Percentiles rank a stretch among this genome's conserved stretches.
phyloP scores from a whole-genome alignment of 2,113 vertebrate species.

The Clupea harengus region DNA sequence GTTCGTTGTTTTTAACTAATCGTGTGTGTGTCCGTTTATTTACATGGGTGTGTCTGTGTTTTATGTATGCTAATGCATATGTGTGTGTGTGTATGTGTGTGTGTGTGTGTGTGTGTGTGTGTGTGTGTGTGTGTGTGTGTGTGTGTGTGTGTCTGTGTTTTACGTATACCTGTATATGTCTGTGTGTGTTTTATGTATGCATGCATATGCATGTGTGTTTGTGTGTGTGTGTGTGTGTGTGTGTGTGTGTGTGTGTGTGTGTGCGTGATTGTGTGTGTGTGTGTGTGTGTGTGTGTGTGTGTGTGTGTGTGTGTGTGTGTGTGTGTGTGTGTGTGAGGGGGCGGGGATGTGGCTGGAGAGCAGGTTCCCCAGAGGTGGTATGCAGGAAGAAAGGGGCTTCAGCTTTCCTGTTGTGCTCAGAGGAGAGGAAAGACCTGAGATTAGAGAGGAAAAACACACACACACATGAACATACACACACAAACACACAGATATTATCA shows the following conservation, averaged over 20 bases:
- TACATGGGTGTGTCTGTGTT: background rate
- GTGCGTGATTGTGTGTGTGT: slow-evolving; percentile 36
- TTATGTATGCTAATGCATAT: slow-evolving; percentile 7
- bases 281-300: slow-evolving; percentile 21
- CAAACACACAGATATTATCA: slow-evolving; percentile 19
- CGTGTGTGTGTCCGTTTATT: background rate
- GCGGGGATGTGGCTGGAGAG: slow-evolving; percentile 30
- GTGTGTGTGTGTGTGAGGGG: slow-evolving; percentile 29
- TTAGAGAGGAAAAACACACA: slow-evolving; percentile 32
- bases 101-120: slow-evolving; percentile 38
- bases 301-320: slow-evolving; percentile 29
- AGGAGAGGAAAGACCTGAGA: slow-evolving; percentile 47
- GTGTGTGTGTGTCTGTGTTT: slow-evolving; percentile 29
- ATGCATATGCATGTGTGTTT: slow-evolving; percentile 21
- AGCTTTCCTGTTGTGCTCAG: slow-evolving; percentile 62
- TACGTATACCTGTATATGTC: too few species aligned
- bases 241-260: slow-evolving; percentile 38
- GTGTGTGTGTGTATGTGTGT: slow-evolving; percentile 22
- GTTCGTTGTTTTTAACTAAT: background rate
- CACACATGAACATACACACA: slow-evolving; percentile 20
- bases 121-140: slow-evolving; percentile 32
- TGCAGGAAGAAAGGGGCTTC: slow-evolving; percentile 55
- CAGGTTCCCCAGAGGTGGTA: slow-evolving; percentile 42
- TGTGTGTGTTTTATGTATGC: slow-evolving; percentile 24
- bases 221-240: slow-evolving; percentile 22